Evolutionary conservation across 2,113 vertebrate genomes (phyloP).

Genomic region (Jacana jacana): DNA sequence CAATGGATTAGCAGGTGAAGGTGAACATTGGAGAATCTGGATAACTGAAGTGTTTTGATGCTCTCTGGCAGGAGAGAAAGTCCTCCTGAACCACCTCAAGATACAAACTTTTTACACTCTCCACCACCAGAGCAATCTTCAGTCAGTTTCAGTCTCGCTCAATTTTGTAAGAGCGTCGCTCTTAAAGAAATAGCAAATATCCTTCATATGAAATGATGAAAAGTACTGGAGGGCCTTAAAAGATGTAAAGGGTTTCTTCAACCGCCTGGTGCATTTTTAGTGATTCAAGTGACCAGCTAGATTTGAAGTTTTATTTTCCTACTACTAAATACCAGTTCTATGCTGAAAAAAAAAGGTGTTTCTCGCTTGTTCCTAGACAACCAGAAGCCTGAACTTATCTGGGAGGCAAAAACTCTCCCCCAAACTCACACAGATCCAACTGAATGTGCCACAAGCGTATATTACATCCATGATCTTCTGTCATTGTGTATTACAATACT

Average conservation of each 20-base stretch:
- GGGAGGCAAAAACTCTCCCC: neutral
- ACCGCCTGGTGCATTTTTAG: neutral
- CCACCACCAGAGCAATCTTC: neutral
- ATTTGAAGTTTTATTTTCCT: neutral
- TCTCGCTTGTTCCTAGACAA: neutral
- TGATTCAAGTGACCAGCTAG: neutral
- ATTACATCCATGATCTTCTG: neutral
- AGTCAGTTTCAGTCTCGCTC: neutral
- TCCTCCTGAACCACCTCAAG: neutral
- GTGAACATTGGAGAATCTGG: neutral
- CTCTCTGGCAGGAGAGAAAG: neutral
- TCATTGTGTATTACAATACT: neutral
- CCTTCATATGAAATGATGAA: neutral
- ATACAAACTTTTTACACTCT: neutral
- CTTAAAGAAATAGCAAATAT: neutral
- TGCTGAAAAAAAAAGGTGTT: neutral
- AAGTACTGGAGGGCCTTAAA: neutral
- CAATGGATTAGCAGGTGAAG: neutral
- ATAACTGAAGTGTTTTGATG: neutral
- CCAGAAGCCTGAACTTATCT: neutral
- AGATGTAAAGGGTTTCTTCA: neutral
- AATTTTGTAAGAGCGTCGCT: neutral
- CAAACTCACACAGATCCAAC: neutral
- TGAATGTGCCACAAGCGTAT: neutral
- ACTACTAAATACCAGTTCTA: neutral